Evolutionary conservation across 2,113 vertebrate species (phyloP), one percentile per base, ranked within the genome.

Genomic region (Pangasianodon gigas): DNA sequence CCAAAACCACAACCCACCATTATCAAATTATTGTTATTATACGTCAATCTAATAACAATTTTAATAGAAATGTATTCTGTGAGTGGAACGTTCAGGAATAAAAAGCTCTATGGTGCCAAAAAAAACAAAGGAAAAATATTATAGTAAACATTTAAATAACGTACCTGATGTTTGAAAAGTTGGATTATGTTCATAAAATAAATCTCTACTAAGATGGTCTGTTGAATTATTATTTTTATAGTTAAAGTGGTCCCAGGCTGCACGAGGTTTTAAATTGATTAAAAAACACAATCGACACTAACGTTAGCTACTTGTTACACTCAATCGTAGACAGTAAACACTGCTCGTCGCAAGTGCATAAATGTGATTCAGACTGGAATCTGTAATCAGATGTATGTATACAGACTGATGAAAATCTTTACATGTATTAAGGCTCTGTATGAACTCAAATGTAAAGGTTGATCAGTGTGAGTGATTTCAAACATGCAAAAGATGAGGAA

Each of bases 401-500:
- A 26, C 21, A 26, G 44, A 29, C 9, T 51, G 77, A 44, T 51
- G 11, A 48, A 26, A 46, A 46, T 26, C 32, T 71, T 37, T 8
- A 71, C 32, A 4, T 8, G 32, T 18, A 74, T 75, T 75, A 75
- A 75, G 18, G 18, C 19, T 26, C 21, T 46, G 41, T 77, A 46
- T 46, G 29, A 79, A 79, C 9, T 5, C 26, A 79, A 29, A 11
- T 29, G 4, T 51, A 51, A 4, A 14, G 14, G 51, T 52, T 8
- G 71, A 16, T 24, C 41, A 54, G 13, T 4, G 14, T 52, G 21
- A 14, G 56, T 8, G 11, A 44, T 87, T 37, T 8, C 26, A 74
- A 41, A 26, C 56, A 82, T 88, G 46, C 21, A 26, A 69, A 69
- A 21, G 10, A 88, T 88, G 87, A 88, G 32, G n/a, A 54, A 54